A percentile compares a stretch with the other conserved stretches of the same genome.
Conservation (phyloP, 1,140 invertebrate species). For the Heliconius himera region DNA sequence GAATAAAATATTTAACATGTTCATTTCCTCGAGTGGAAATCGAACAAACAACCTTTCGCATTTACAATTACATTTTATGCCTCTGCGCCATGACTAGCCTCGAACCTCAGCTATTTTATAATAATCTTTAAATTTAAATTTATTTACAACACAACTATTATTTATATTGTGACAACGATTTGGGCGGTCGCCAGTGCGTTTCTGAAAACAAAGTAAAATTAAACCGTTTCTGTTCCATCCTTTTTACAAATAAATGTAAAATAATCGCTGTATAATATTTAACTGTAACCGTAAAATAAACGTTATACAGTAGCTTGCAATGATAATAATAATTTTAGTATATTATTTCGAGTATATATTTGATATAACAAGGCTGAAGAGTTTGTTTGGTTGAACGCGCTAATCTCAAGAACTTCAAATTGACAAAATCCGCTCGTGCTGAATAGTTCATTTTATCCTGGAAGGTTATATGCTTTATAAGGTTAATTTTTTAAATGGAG, state of each 20-base stretch:
- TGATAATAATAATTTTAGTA: too few relatives aligned
- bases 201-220: slow-evolving; percentile 6
- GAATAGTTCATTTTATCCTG: too few relatives aligned
- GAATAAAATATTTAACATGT: too few relatives aligned
- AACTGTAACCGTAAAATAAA: not conserved
- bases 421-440: too few relatives aligned
- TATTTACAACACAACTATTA: slow-evolving; percentile 6
- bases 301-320: too few relatives aligned
- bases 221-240: not conserved
- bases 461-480: too few relatives aligned
- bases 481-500: too few relatives aligned
- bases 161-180: slow-evolving; percentile 6
- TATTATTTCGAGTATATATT: not conserved
- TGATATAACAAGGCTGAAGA: not conserved
- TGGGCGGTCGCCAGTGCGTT: slow-evolving; percentile 8
- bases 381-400: not conserved
- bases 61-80: too few relatives aligned
- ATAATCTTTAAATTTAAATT: slow-evolving; percentile 1
- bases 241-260: slow-evolving; percentile 11
- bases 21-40: too few relatives aligned
- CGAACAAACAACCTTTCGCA: too few relatives aligned
- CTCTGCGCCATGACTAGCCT: not conserved
- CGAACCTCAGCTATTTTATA: not conserved
- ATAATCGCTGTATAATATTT: not conserved
- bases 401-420: not conserved